Percentiles rank a stretch among this genome's conserved stretches.
Evolutionary conservation across 2,113 vertebrate species (phyloP).

Genomic region (Periophthalmodon schlosseri): DNA sequence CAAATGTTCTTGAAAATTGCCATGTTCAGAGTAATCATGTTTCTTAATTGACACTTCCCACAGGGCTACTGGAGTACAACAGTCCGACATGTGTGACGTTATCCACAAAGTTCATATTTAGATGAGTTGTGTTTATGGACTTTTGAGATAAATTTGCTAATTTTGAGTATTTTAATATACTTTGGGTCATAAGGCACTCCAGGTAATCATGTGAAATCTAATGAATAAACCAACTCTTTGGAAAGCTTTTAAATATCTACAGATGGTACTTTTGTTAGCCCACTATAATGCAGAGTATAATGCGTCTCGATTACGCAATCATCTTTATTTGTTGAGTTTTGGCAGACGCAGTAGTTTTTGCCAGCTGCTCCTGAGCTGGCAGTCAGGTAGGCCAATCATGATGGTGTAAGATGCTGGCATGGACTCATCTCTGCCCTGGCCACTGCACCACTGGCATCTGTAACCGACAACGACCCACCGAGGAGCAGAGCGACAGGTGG

Average conservation of each 20-base stretch:
- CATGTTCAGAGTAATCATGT: neutral
- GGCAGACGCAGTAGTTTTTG: constrained; percentile 39
- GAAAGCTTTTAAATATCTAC: constrained; percentile 10
- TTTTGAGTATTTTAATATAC: neutral
- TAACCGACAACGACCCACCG: constrained; percentile 19
- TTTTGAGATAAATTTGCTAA: neutral
- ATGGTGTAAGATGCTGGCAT: constrained; percentile 44
- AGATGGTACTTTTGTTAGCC: constrained; percentile 16
- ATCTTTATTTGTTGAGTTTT: constrained; percentile 41
- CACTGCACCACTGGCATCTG: constrained; percentile 33
- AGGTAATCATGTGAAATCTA: neutral
- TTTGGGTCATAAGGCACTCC: neutral
- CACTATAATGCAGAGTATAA: constrained; percentile 22
- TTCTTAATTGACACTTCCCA: neutral
- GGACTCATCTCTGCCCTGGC: constrained; percentile 30
- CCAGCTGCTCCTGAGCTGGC: constrained; percentile 48
- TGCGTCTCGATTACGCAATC: constrained; percentile 25
- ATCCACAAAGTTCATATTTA: too few relatives aligned
- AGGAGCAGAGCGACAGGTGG: constrained; percentile 25
- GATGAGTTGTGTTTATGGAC: neutral
- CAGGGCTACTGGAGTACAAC: neutral
- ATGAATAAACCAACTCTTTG: constrained; percentile 1
- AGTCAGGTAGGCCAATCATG: constrained; percentile 48
- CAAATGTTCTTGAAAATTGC: constrained; percentile 1
- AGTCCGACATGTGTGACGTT: too few relatives aligned